These are phyloP conservation scores for Muntiacus reevesi DNA, from an alignment of 2,113 vertebrate genomes.

Conservation along the genomic window DNA sequence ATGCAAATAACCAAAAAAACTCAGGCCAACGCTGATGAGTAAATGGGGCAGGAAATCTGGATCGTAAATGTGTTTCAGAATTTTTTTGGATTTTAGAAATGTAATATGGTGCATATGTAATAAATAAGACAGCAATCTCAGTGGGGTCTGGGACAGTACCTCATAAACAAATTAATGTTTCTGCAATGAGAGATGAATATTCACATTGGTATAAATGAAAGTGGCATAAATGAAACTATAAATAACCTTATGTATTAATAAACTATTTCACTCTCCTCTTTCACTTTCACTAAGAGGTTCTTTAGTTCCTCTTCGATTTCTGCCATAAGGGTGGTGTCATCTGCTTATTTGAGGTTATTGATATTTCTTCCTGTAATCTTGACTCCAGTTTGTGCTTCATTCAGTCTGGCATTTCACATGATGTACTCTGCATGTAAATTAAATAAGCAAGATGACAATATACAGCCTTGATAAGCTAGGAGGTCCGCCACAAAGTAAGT, in stretches of 20 bases:
- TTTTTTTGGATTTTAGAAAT: conserved; percentile 33
- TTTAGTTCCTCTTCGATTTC: background rate
- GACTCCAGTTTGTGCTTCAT: background rate
- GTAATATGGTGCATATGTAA: background rate
- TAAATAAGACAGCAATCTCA: background rate
- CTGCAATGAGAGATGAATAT: background rate
- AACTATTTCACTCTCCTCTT: background rate
- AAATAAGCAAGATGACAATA: background rate
- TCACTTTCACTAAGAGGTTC: background rate
- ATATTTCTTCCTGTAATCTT: background rate
- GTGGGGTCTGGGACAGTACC: background rate
- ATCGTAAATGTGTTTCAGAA: conserved; percentile 36
- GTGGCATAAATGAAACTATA: background rate
- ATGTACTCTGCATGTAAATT: background rate
- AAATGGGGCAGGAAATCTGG: conserved; percentile 44
- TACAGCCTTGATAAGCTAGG: background rate
- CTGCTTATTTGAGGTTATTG: background rate
- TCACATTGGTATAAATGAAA: background rate
- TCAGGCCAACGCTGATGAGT: conserved; percentile 34
- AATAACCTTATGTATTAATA: background rate
- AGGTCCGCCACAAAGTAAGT: background rate
- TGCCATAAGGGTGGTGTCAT: background rate
- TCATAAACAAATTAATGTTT: conserved; percentile 19
- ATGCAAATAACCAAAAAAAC: conserved; percentile 57
- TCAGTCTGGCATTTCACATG: background rate